These are phyloP conservation scores for Acrossocheilus fasciatus DNA, from an alignment of 2,797 vertebrate genomes.

Conservation along the genomic window DNA sequence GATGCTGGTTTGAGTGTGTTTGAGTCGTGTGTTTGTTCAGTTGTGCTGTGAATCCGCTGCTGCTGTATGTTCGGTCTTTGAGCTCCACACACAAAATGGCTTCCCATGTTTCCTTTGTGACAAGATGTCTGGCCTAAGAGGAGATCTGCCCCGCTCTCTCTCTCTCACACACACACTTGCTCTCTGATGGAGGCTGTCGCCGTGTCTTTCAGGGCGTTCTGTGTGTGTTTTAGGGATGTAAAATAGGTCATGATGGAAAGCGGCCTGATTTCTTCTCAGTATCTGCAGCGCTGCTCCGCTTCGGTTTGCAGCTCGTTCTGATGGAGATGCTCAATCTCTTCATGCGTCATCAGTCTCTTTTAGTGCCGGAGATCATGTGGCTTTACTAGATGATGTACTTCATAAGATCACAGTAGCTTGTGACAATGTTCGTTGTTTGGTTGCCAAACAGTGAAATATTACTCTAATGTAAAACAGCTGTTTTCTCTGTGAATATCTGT, in stretches of 20 bases:
- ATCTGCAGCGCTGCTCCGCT: background rate
- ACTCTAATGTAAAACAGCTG: too few relatives aligned
- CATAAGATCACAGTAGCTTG: background rate
- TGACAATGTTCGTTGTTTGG: background rate
- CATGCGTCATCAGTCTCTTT: background rate
- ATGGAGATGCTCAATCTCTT: too few relatives aligned
- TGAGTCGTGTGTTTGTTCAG: background rate
- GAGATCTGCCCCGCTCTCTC: background rate
- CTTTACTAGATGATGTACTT: too few relatives aligned
- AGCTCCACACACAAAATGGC: conserved; percentile 5
- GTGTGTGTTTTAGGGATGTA: background rate
- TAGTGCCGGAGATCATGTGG: background rate
- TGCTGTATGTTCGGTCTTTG: background rate
- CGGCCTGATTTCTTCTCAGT: background rate
- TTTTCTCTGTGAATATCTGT: background rate
- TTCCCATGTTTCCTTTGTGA: conserved; percentile 5
- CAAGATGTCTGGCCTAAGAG: conserved; percentile 7
- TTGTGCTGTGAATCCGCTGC: background rate
- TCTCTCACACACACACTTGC: background rate
- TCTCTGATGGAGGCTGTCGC: background rate
- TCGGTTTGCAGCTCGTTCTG: background rate
- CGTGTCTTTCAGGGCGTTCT: background rate
- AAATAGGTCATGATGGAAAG: background rate
- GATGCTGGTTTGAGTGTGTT: background rate
- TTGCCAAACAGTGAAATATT: too few relatives aligned